Evolutionary conservation across 2,797 vertebrate species (phyloP).

Genomic region (Amblyopsis hoosieri): DNA sequence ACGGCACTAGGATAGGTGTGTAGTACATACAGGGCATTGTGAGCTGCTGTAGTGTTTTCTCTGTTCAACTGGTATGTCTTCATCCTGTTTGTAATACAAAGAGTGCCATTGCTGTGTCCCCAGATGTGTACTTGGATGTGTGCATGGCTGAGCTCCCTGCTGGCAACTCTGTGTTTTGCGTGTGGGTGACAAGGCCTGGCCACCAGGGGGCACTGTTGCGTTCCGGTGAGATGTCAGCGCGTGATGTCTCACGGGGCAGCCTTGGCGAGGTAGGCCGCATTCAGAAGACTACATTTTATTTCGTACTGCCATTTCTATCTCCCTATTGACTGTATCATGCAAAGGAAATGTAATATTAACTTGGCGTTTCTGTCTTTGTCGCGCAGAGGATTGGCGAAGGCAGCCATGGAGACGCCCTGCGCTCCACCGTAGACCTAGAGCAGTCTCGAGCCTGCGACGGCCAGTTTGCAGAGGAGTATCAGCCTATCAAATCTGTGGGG

Average conservation of each 20-base stretch:
- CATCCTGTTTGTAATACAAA: neutral
- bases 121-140: constrained; percentile 87
- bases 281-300: neutral
- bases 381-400: constrained; percentile 63
- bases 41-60: neutral
- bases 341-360: neutral
- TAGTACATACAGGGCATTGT: constrained; percentile 3
- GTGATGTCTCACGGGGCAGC: constrained; percentile 72
- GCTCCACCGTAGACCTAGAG: constrained; percentile 82
- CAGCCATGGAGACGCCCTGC: constrained; percentile 64
- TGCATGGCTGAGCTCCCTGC: constrained; percentile 70
- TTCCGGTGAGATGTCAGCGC: constrained; percentile 63
- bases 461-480: constrained; percentile 85
- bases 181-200: constrained; percentile 84
- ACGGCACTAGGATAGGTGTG: constrained; percentile 85
- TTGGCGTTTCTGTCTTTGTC: neutral
- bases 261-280: constrained; percentile 81
- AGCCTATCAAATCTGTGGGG: constrained; percentile 83
- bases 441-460: constrained; percentile 86
- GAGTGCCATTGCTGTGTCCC: neutral
- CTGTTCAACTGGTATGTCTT: neutral
- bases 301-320: neutral
- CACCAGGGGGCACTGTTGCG: constrained; percentile 72
- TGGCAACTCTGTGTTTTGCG: constrained; percentile 79
- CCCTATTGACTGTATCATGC: neutral